A percentile compares a stretch with the other conserved stretches of the same genome.
phyloP scores from a whole-genome alignment of 2,797 vertebrate genomes.

The Hephaestus fuliginosus region DNA sequence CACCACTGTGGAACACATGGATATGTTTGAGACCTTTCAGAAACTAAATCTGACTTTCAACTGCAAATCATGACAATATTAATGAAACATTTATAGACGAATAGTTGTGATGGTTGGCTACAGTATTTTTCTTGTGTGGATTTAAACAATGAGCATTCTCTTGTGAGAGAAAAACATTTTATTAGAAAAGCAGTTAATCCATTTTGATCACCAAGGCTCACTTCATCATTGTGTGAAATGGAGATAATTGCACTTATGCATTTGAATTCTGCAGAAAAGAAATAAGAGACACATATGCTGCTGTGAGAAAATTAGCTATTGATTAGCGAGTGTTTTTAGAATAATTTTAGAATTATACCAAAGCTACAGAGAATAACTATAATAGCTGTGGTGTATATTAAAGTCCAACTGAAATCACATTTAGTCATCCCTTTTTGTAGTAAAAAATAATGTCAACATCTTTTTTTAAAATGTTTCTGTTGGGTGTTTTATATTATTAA shows the following conservation, averaged over 20 bases:
- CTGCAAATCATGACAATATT: background rate
- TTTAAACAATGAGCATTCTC: background rate
- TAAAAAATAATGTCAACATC: background rate
- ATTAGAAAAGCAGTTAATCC: constrained; percentile 44
- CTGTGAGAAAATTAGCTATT: constrained; percentile 64
- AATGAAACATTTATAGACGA: background rate
- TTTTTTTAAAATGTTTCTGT: background rate
- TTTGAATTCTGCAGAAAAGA: constrained; percentile 31
- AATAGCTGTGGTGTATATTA: background rate
- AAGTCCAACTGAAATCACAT: background rate
- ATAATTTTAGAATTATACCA: constrained; percentile 31
- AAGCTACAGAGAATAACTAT: constrained; percentile 4
- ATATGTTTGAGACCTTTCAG: background rate
- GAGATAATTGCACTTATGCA: constrained; percentile 32
- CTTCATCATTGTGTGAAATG: constrained; percentile 20
- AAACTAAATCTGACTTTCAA: background rate
- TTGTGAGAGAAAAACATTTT: constrained; percentile 21
- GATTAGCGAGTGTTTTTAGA: constrained; percentile 53
- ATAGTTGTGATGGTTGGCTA: background rate
- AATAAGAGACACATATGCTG: constrained; percentile 35
- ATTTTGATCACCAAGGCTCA: constrained; percentile 38
- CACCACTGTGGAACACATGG: background rate
- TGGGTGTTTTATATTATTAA: background rate
- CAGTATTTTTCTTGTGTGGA: constrained; percentile 10
- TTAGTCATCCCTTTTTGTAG: background rate